These are phyloP conservation scores for Ciconia nigra DNA, from an alignment of 2,797 vertebrate genomes.

Conservation along the genomic window DNA sequence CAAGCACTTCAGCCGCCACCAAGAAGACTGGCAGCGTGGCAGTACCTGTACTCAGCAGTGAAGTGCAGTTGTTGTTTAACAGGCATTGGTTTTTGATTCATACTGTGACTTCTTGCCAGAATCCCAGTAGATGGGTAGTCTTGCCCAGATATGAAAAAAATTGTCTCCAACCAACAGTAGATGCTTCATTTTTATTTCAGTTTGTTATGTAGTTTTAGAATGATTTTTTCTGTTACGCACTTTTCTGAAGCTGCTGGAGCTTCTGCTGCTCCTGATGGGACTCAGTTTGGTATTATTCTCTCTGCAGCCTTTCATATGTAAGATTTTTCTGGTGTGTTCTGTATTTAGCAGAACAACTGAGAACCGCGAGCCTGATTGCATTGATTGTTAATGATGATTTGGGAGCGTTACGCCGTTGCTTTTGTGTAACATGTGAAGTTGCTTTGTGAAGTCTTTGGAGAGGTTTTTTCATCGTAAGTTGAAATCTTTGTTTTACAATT, in stretches of 20 bases:
- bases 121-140: background rate
- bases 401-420: background rate
- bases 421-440: background rate
- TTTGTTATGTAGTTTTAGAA: background rate
- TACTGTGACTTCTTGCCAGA: background rate
- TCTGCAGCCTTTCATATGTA: background rate
- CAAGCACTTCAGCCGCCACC: background rate
- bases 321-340: background rate
- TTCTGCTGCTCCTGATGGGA: background rate
- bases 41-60: background rate
- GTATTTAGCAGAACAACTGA: background rate
- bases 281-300: background rate
- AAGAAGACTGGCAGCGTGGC: accelerated
- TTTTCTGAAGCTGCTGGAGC: background rate
- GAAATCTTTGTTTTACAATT: background rate
- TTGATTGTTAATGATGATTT: background rate
- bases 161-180: background rate
- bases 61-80: background rate
- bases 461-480: background rate
- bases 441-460: background rate
- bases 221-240: accelerated
- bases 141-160: background rate
- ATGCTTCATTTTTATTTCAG: background rate
- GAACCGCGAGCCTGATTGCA: accelerated
- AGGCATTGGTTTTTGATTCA: background rate